phyloP scores from a whole-genome alignment of 2,888 invertebrate genomes.

The Craniophora ligustri region DNA sequence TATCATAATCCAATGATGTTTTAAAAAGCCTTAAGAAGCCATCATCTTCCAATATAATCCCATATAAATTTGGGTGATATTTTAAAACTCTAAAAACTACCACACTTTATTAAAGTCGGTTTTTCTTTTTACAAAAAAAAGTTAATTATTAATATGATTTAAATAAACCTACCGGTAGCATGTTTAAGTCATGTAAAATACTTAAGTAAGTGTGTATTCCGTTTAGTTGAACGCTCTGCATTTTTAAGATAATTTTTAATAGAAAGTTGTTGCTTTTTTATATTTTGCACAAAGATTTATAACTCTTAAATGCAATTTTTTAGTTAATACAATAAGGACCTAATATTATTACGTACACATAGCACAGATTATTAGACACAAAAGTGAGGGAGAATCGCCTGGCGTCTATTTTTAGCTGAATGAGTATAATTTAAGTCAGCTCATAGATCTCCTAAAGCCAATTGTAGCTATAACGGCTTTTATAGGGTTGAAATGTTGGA shows the following conservation, averaged over 20 bases:
- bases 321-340: conserved; percentile 2
- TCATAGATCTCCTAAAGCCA: conserved; percentile 49
- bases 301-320: background rate
- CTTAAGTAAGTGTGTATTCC: background rate
- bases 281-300: background rate
- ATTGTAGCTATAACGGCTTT: conserved; percentile 49
- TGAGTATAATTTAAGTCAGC: conserved; percentile 40
- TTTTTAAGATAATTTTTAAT: conserved; percentile 1
- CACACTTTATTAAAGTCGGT: no score
- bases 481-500: conserved; percentile 44
- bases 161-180: no score
- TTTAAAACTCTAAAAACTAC: no score
- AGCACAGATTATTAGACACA: conserved; percentile 22
- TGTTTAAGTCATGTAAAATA: no score
- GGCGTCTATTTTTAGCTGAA: conserved; percentile 43
- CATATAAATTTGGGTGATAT: no score
- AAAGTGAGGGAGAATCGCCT: conserved; percentile 20
- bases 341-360: background rate
- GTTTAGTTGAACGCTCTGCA: background rate
- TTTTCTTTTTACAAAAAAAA: no score
- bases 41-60: no score
- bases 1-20: no score
- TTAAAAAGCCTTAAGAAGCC: no score
- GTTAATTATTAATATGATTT: no score
- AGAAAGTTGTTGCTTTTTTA: background rate